Evolutionary conservation across 2,797 vertebrate genomes (phyloP).

Genomic region (Eospalax fontanierii): DNA sequence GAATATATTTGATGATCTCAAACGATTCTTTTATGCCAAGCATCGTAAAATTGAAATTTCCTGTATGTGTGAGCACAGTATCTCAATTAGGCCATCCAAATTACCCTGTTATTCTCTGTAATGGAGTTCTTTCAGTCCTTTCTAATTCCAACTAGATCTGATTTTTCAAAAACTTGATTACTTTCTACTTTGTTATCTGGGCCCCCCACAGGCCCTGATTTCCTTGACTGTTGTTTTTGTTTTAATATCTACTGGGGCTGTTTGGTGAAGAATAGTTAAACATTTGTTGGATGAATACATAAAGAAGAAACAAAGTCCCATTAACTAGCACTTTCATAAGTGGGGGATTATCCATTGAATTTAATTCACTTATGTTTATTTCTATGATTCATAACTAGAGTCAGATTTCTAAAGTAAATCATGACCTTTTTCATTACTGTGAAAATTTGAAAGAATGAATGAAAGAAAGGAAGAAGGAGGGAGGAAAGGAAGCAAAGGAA

Average conservation of each 20-base stretch:
- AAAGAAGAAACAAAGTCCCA: conserved; percentile 1
- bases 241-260: not conserved
- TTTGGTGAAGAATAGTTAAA: not conserved
- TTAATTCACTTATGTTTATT: not conserved
- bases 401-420: conserved; percentile 41
- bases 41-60: conserved; percentile 20
- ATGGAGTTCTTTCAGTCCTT: not conserved
- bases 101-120: not conserved
- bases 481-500: not conserved
- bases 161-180: not conserved
- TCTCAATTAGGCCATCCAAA: not conserved
- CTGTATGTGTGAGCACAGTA: not conserved
- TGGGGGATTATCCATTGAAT: not conserved
- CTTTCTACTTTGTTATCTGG: not conserved
- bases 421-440: not conserved
- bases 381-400: not conserved
- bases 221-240: not conserved
- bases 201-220: not conserved
- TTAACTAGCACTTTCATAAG: not conserved
- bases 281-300: conserved; percentile 4
- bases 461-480: not conserved
- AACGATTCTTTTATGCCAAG: conserved; percentile 26
- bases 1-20: not conserved
- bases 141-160: conserved; percentile 3
- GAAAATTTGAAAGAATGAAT: not conserved